Evolutionary conservation across 2,797 vertebrate species (phyloP).

Genomic region (Delichon dasypus): DNA sequence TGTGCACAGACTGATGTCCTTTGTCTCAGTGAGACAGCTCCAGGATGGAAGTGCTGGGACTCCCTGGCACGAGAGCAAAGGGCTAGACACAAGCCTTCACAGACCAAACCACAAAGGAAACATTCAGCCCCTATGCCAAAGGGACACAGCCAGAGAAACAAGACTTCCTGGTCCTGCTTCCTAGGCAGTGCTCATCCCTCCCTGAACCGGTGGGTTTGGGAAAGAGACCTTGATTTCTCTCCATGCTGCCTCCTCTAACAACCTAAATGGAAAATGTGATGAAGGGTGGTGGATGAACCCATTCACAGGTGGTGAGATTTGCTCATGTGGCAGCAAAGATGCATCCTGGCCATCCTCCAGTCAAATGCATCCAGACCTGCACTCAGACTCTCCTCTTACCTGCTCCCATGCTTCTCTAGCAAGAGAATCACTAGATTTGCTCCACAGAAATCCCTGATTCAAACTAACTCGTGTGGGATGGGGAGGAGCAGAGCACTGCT

Average conservation of each 20-base stretch:
- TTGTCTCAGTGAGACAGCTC: conserved; percentile 45
- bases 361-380: neutral
- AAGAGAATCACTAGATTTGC: neutral
- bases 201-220: neutral
- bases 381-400: neutral
- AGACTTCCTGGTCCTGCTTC: neutral
- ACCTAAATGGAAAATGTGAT: neutral
- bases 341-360: neutral
- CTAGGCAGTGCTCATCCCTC: neutral
- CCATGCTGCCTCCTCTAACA: neutral
- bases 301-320: accelerated
- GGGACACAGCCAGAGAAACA: conserved; percentile 24
- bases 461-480: accelerated
- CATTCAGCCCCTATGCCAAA: neutral
- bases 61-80: conserved; percentile 70
- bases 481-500: neutral
- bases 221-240: neutral
- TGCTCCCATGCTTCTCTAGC: neutral
- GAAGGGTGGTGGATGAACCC: neutral
- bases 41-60: conserved; percentile 61
- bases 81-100: conserved; percentile 55
- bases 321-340: neutral
- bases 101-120: conserved; percentile 60
- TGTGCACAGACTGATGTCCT: conserved; percentile 19
- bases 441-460: neutral